Conservation (phyloP, 1,140 invertebrate genomes). For the Sinella curviseta region DNA sequence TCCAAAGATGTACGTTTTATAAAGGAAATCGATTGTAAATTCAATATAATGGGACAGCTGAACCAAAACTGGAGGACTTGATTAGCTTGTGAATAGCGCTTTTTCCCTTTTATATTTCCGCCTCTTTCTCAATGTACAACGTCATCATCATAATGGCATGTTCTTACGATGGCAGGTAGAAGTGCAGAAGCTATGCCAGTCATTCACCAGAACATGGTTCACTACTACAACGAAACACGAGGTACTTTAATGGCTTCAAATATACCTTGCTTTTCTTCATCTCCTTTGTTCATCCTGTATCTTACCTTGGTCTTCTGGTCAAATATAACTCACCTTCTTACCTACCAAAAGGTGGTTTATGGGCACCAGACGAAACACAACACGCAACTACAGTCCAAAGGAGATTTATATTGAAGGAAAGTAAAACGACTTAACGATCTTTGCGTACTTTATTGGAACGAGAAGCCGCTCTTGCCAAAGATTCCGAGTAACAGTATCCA, state of each 20-base stretch:
- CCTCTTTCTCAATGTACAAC: neutral
- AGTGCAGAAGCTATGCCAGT: neutral
- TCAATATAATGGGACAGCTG: constrained; percentile 24
- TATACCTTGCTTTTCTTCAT: neutral
- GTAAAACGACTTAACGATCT: too few species aligned
- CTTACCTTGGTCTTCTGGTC: too few species aligned
- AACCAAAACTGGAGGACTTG: constrained; percentile 24
- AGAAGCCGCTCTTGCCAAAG: too few species aligned
- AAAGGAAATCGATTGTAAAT: constrained; percentile 27
- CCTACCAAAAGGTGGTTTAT: too few species aligned
- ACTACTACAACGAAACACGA: too few species aligned
- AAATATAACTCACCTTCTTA: too few species aligned
- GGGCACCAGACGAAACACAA: too few species aligned
- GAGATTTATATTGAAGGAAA: too few species aligned
- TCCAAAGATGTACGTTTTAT: neutral
- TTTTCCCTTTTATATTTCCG: constrained; percentile 21
- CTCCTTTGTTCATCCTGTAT: neutral
- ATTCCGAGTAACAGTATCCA: too few species aligned
- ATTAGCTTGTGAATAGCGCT: constrained; percentile 21
- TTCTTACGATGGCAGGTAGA: neutral
- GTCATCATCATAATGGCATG: neutral
- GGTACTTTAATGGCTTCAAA: neutral
- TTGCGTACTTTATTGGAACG: too few species aligned
- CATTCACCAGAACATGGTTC: too few species aligned
- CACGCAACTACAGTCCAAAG: too few species aligned